Evolutionary conservation across 1,140 invertebrate species (phyloP).

Genomic region (Scaptomyza montana): DNA sequence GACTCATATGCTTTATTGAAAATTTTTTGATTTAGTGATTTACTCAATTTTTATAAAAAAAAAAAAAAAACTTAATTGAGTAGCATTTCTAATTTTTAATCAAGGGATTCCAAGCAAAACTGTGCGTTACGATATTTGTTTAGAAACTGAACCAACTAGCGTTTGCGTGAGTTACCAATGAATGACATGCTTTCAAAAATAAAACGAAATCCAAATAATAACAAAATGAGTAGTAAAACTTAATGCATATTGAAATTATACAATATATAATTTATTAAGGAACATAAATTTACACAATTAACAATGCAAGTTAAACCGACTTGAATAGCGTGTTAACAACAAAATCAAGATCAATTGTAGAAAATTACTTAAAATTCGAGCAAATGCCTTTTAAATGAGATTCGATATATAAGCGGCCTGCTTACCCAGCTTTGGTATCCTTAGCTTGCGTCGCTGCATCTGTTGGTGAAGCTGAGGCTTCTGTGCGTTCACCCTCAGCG

Average conservation of each 20-base stretch:
- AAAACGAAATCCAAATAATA: slow-evolving; percentile 31
- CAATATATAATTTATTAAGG: slow-evolving; percentile 76
- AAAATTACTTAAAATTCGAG: slow-evolving; percentile 62
- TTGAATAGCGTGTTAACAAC: slow-evolving; percentile 40
- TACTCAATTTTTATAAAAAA: too few relatives aligned
- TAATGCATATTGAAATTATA: slow-evolving; percentile 62
- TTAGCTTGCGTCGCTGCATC: slow-evolving; percentile 43
- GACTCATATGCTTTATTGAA: too few relatives aligned
- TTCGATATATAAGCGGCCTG: slow-evolving; percentile 49
- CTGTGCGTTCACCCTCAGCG: background rate
- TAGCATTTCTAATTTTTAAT: too few relatives aligned
- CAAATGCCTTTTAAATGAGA: slow-evolving; percentile 50
- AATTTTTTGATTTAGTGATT: too few relatives aligned
- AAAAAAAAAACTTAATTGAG: too few relatives aligned
- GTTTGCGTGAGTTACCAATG: slow-evolving; percentile 30
- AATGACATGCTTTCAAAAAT: slow-evolving; percentile 23
- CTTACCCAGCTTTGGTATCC: slow-evolving; percentile 77
- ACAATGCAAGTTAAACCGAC: slow-evolving; percentile 61
- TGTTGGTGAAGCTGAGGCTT: background rate
- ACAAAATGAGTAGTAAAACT: slow-evolving; percentile 57
- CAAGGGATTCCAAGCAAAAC: too few relatives aligned
- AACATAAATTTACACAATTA: slow-evolving; percentile 68
- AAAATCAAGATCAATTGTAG: slow-evolving; percentile 43
- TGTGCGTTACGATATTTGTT: too few relatives aligned
- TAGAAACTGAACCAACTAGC: background rate